Conservation (phyloP, 2,113 vertebrate genomes). For the Leptocoma aspasia region DNA sequence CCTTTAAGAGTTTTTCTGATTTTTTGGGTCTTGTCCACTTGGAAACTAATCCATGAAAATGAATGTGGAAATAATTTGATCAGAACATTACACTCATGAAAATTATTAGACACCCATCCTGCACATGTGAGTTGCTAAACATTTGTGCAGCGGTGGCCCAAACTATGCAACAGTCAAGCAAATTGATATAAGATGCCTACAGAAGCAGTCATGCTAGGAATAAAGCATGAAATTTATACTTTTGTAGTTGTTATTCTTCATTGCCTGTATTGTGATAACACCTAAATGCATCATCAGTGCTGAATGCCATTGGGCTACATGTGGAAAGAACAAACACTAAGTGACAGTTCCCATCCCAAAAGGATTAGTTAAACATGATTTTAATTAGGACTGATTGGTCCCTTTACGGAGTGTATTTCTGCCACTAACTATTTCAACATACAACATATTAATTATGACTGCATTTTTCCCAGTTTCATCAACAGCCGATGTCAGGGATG, state of each 20-base stretch:
- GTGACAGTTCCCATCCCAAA: not conserved
- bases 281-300: not conserved
- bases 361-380: not conserved
- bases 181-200: not conserved
- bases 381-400: conserved; percentile 5
- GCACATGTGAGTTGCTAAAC: not conserved
- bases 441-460: not conserved
- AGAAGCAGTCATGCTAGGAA: not conserved
- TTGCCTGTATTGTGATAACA: not conserved
- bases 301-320: not conserved
- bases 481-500: not conserved
- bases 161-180: not conserved
- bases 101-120: not conserved
- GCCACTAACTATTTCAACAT: not conserved
- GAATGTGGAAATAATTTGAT: conserved; percentile 14
- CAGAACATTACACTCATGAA: not conserved
- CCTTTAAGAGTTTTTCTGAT: not conserved
- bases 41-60: conserved; percentile 7
- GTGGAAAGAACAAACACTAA: not conserved
- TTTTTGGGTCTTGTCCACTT: not conserved
- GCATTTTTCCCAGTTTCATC: not conserved
- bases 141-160: not conserved
- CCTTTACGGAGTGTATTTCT: not conserved
- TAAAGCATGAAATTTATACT: not conserved
- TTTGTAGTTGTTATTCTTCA: not conserved